Evolutionary conservation across 2,113 vertebrate genomes (phyloP), one percentile per base, ranked within the genome.

Genomic region (Saimiri boliviensis): DNA sequence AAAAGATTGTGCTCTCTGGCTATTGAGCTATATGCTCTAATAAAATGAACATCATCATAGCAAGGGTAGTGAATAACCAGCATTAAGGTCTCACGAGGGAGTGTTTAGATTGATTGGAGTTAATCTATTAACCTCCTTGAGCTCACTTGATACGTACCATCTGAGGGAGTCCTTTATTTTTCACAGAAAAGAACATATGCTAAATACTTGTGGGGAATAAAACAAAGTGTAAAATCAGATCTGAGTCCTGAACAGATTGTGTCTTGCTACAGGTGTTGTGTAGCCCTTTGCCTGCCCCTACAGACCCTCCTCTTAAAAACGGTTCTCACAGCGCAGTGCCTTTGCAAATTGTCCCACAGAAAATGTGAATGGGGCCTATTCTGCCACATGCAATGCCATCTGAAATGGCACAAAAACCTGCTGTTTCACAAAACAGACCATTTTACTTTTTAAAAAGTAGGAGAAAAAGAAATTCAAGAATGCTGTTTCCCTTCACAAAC

Each of bases 361-460:
- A 98, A 90, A 68, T 1, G 30, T 95, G 97, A 98, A 96, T 90
- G 94, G 92, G 90, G 71, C n/a, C 66, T 13, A 1, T 89, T 95
- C 74, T 47, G 93, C 88, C 47, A 54, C 87, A n/a, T 8, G 76
- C 66, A 63, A n/a, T 23, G 42, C 81, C 94, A 90, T 95, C 56
- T 16, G 89, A 97, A 93, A 95, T 45, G 76, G 80, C 76, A 89
- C 81, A 89, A 94, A 97, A 97, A 35, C 42, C 76, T 85, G 76
- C 95, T 71, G 40, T 68, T 96, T 47, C 58, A 95, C 96, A 85
- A 88, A 96, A 97, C 92, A 89, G 87, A 70, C 80, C 40, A 81
- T 89, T 98, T 97, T 92, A 66, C 93, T 86, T 76, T 13, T 40
- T 63, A 2, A 63, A 92, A 94, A 84, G 30, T 70, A n/a, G 73